Evolutionary conservation across 1,140 invertebrate species (phyloP).

Genomic region (Heterodera carotae): DNA sequence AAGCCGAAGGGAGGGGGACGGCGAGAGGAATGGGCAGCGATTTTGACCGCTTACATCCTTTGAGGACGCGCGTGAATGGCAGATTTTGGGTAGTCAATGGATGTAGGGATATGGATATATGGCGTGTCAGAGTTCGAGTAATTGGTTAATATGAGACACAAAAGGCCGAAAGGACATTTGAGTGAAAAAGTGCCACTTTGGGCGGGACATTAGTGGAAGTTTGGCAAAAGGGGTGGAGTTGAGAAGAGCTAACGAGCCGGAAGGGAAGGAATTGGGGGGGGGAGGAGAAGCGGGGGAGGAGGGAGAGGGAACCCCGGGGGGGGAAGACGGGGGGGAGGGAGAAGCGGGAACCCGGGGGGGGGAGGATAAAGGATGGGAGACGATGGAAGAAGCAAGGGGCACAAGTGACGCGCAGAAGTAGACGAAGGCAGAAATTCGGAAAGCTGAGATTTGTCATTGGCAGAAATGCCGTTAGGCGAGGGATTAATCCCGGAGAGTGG

Average conservation of each 20-base stretch:
- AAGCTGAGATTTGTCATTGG: neutral
- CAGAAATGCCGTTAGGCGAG: neutral
- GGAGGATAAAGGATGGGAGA: too few species aligned
- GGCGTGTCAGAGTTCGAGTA: neutral
- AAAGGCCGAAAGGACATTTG: neutral
- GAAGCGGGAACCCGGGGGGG: neutral
- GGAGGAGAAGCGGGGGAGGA: neutral
- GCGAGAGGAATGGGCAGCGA: neutral
- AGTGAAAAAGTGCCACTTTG: conserved; percentile 6
- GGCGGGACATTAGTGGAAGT: neutral
- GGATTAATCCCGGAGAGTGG: neutral
- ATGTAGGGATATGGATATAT: neutral
- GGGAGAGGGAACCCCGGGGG: too few species aligned
- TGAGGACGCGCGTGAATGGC: neutral
- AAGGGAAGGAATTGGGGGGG: neutral
- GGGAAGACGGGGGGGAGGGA: neutral
- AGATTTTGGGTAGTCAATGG: neutral
- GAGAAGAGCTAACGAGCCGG: neutral
- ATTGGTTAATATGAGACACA: neutral
- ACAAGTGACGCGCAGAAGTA: conserved; percentile 1
- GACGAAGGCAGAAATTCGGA: neutral
- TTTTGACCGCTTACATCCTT: too few species aligned
- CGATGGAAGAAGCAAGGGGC: neutral
- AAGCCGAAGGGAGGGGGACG: neutral
- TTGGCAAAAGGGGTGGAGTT: neutral